Percentiles rank a stretch among this genome's conserved stretches.
These are phyloP conservation scores for Nomia melanderi DNA, from an alignment of 1,140 invertebrate species.

Conservation along the genomic window DNA sequence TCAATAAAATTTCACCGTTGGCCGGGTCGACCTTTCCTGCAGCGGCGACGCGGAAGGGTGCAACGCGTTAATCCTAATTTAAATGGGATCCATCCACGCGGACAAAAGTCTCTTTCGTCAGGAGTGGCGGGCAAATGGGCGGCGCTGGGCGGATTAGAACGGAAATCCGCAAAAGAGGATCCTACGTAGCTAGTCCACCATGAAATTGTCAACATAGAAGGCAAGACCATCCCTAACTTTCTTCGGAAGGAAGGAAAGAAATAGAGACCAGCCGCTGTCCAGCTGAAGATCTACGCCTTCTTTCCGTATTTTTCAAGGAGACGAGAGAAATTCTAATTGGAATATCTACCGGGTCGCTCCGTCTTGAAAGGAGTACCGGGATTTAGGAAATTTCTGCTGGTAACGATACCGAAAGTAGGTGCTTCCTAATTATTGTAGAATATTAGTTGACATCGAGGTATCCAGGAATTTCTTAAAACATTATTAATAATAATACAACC, in stretches of 20 bases:
- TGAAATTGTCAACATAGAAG: conserved; percentile 63
- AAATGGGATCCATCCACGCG: conserved; percentile 61
- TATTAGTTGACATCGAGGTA: too few species aligned
- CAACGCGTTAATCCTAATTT: conserved; percentile 63
- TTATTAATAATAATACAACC: too few species aligned
- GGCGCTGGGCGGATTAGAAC: conserved; percentile 24
- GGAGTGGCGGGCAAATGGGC: conserved; percentile 37
- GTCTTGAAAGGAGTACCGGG: not conserved
- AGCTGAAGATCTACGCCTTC: not conserved
- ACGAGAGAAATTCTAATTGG: not conserved
- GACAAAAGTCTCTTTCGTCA: conserved; percentile 27
- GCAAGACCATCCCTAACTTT: not conserved
- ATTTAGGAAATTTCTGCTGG: too few species aligned
- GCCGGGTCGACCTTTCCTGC: not conserved
- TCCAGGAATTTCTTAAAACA: too few species aligned
- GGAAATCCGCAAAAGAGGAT: conserved; percentile 44
- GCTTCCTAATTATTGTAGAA: too few species aligned
- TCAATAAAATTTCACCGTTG: conserved; percentile 4
- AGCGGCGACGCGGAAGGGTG: not conserved
- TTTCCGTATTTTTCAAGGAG: not conserved
- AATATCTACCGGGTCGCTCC: not conserved
- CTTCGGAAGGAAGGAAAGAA: too few species aligned
- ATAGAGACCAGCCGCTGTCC: not conserved
- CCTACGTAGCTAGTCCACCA: conserved; percentile 29
- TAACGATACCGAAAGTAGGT: too few species aligned